phyloP scores from a whole-genome alignment of 2,797 vertebrate species.

The Austrolebias charrua region DNA sequence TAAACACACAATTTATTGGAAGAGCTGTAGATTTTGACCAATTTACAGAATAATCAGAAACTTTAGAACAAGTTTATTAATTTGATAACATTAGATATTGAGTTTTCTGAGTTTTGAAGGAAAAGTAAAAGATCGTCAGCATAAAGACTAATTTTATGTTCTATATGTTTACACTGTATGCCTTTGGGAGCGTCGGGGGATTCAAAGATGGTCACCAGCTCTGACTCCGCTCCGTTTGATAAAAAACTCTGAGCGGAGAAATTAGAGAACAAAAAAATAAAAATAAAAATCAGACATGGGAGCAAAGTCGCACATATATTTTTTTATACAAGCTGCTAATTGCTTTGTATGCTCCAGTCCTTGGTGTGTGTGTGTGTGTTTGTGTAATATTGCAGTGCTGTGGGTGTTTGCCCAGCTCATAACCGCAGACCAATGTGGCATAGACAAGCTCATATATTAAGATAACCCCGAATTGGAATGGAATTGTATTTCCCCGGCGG shows the following conservation, averaged over 20 bases:
- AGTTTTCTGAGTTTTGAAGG: too few species aligned
- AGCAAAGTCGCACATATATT: constrained; percentile 48
- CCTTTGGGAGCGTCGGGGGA: constrained; percentile 19
- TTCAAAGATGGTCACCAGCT: constrained; percentile 40
- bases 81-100: too few species aligned
- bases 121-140: too few species aligned
- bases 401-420: constrained; percentile 77
- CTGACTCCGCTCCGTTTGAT: constrained; percentile 50
- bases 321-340: constrained; percentile 72
- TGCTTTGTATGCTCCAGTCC: constrained; percentile 74
- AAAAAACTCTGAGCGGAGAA: constrained; percentile 61
- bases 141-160: too few species aligned
- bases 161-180: too few species aligned
- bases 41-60: too few species aligned
- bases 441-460: constrained; percentile 81
- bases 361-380: constrained; percentile 47
- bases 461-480: constrained; percentile 79
- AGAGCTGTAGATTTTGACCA: too few species aligned
- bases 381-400: constrained; percentile 67
- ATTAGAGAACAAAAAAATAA: constrained; percentile 45
- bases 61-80: too few species aligned
- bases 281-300: constrained; percentile 49
- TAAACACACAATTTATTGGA: too few species aligned
- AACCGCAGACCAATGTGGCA: constrained; percentile 73
- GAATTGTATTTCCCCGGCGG: constrained; percentile 81